Evolutionary conservation across 2,797 vertebrate species (phyloP), one percentile per base, ranked within the genome.

Genomic region (Denticeps clupeoides): DNA sequence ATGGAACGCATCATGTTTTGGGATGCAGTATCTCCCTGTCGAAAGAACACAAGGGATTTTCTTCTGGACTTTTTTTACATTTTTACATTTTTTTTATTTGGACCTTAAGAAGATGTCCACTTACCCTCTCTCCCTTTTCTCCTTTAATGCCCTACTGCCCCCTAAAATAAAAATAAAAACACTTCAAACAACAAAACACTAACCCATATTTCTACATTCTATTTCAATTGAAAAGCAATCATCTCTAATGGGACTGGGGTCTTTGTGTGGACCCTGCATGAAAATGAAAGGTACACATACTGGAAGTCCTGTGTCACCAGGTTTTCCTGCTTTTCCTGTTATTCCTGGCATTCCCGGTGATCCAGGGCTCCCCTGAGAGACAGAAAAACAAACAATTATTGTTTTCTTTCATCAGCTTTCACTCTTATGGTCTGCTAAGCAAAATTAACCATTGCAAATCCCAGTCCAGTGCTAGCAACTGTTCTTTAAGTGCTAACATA

Each of bases 1-100:
- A 99, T 91, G 49, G 91, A 86, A 63, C 95, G 83, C 93, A 98
- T 98, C 90, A 98, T 90, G 65, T 88, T 90, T 73, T 99, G 95
- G 49, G 94, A 97, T 51, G 93, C 87, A 49, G 91, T 82, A 64
- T 98, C 94, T 73, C 93, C 94, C 94, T 98, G 72, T 10, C 64
- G 69, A 60, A 55, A 63, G 75, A 41, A 64, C 64, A 74, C 59
- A 1, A 70, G 18, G 32, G 48, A 22, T 29, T 49, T 11, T 3
- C 19, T 9, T 38, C 35, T 21, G 21, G 9, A 11, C 35, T 38
- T 29, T 21, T 16, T 15, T 37, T 8, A 9, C 35, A 38, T 21
- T 38, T 19, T 38, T 19, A 9, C 11, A 19, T 21, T 9, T 16
- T n/a, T 28, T 31, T 42, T 2, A 21, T 21, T 11, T 16, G 15